phyloP scores from a whole-genome alignment of 2,113 vertebrate genomes.

The Pyxicephalus adspersus region DNA sequence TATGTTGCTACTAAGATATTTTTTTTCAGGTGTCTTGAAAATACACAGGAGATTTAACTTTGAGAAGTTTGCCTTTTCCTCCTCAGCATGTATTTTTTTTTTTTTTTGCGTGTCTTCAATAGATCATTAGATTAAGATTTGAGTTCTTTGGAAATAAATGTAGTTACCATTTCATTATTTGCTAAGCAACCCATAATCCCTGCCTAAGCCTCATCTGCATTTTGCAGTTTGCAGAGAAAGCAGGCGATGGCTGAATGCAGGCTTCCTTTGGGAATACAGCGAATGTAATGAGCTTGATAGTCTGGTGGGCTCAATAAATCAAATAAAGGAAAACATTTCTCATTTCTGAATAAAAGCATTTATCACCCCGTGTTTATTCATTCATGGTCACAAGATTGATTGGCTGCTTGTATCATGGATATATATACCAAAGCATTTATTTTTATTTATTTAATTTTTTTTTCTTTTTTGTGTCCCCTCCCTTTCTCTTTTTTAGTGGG shows the following conservation, averaged over 20 bases:
- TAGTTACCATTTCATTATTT: conserved; percentile 64
- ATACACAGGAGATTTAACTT: conserved; percentile 25
- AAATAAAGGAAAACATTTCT: conserved; percentile 99
- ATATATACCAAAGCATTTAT: conserved; percentile 78
- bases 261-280: conserved; percentile 91
- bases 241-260: conserved; percentile 78
- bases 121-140: conserved; percentile 57
- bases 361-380: conserved; percentile 99
- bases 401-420: conserved; percentile 85
- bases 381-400: conserved; percentile 98
- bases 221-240: conserved; percentile 75
- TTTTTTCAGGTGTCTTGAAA: neutral
- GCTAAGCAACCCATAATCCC: conserved; percentile 64
- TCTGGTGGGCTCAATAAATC: conserved; percentile 99
- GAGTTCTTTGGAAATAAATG: conserved; percentile 62
- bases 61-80: neutral
- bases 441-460: conserved; percentile 62
- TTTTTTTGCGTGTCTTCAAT: conserved; percentile 9
- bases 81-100: neutral
- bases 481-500: conserved; percentile 86
- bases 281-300: conserved; percentile 99
- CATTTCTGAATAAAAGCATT: conserved; percentile 99
- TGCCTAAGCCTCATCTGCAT: conserved; percentile 71
- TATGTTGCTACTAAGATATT: neutral
- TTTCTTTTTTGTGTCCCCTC: conserved; percentile 29